These are phyloP conservation scores for Chloroceryle inda DNA, from an alignment of 2,797 vertebrate genomes.

Conservation along the genomic window DNA sequence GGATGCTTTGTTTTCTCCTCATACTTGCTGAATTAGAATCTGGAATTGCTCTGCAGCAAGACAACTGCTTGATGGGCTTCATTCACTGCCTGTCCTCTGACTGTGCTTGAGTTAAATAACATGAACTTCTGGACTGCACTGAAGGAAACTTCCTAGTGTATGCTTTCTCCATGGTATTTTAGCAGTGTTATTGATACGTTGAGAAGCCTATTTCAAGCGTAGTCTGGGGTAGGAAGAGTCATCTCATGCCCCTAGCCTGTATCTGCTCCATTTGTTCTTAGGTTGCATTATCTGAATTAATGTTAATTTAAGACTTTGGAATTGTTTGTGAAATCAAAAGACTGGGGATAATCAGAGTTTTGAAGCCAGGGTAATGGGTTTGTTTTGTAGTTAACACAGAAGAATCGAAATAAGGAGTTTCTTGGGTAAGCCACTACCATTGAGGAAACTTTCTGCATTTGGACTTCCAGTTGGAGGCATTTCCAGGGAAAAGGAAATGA, in stretches of 20 bases:
- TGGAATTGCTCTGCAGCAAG: background rate
- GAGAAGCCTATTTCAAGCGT: background rate
- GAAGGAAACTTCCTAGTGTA: background rate
- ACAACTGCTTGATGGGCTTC: background rate
- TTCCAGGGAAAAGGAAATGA: background rate
- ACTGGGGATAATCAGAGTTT: background rate
- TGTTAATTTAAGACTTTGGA: background rate
- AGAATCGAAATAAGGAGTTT: rapidly evolving
- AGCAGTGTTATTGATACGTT: background rate
- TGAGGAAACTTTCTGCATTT: background rate
- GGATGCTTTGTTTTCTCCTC: background rate
- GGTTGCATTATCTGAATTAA: background rate
- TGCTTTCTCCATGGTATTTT: background rate
- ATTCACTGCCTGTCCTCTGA: background rate
- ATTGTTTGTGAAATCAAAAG: background rate
- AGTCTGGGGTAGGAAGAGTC: background rate
- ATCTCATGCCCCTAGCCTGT: background rate
- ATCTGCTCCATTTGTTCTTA: background rate
- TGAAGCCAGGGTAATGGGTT: background rate
- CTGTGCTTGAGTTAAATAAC: background rate
- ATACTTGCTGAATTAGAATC: background rate
- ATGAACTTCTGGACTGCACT: background rate
- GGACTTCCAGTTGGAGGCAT: background rate
- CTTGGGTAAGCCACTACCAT: background rate
- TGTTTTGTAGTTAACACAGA: background rate